Percentiles rank a stretch among this genome's conserved stretches.
Conservation (phyloP, 1,140 invertebrate species). For the Diabrotica undecimpunctata region DNA sequence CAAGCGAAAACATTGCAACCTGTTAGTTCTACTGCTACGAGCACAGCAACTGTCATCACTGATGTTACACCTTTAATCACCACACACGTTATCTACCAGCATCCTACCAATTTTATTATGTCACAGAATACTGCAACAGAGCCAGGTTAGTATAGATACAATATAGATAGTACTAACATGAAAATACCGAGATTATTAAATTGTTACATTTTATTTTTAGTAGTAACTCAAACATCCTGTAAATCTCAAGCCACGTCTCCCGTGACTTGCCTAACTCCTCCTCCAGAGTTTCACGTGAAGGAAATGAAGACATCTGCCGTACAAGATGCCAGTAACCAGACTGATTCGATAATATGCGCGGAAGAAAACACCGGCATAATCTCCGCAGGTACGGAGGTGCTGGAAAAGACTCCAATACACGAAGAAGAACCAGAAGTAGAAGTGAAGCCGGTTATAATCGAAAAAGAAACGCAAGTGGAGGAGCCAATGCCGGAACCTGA, state of each 20-base stretch:
- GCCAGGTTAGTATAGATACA: conserved; percentile 12
- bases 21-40: conserved; percentile 51
- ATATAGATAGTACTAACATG: conserved; percentile 37
- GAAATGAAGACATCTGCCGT: conserved; percentile 52
- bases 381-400: background rate
- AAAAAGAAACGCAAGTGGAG: background rate
- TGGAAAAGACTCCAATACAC: conserved; percentile 14
- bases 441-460: background rate
- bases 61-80: conserved; percentile 45
- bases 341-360: conserved; percentile 60
- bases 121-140: conserved; percentile 37
- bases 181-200: conserved; percentile 25
- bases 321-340: conserved; percentile 77
- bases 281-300: conserved; percentile 51
- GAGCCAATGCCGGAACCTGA: conserved; percentile 18
- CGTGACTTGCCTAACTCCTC: conserved; percentile 57
- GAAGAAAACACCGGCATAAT: conserved; percentile 47
- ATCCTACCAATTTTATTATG: conserved; percentile 46
- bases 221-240: conserved; percentile 34
- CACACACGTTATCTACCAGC: conserved; percentile 55
- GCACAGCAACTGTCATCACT: conserved; percentile 50
- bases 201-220: background rate
- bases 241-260: conserved; percentile 57
- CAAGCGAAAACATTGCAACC: conserved; percentile 59
- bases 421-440: conserved; percentile 9